phyloP scores from a whole-genome alignment of 2,888 invertebrate species.

The Dyspetes luteomarginatus region DNA sequence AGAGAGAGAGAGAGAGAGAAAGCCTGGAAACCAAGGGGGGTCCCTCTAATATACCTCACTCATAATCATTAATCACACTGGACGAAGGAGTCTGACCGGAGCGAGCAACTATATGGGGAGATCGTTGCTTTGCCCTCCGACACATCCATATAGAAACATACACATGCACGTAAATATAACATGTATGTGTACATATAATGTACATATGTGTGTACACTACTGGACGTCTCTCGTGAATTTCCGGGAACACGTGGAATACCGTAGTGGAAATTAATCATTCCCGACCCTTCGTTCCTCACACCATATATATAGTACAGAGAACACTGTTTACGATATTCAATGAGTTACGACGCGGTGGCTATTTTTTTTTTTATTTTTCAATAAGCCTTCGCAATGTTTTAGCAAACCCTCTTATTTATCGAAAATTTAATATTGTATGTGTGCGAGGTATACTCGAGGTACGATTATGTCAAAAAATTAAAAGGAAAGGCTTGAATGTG shows the following conservation, averaged over 20 bases:
- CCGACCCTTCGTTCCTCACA: slow-evolving; percentile 35
- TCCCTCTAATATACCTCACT: slow-evolving; percentile 80
- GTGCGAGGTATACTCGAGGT: too few species aligned
- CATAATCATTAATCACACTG: slow-evolving; percentile 82
- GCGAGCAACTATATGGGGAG: slow-evolving; percentile 56
- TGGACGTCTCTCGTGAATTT: slow-evolving; percentile 64
- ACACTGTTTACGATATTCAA: slow-evolving; percentile 53
- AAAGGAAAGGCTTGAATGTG: too few species aligned
- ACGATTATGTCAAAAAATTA: too few species aligned
- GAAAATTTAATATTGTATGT: not conserved
- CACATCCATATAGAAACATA: slow-evolving; percentile 39
- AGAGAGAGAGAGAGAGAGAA: slow-evolving; percentile 21
- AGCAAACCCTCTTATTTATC: not conserved
- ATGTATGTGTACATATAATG: too few species aligned
- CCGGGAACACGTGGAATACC: slow-evolving; percentile 64
- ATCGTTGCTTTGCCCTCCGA: slow-evolving; percentile 51
- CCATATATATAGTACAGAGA: not conserved
- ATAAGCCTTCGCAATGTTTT: not conserved
- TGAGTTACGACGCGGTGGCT: slow-evolving; percentile 27
- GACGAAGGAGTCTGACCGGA: slow-evolving; percentile 70
- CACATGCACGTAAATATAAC: slow-evolving; percentile 33
- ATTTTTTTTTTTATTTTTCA: slow-evolving; percentile 25
- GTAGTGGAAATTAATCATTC: slow-evolving; percentile 64
- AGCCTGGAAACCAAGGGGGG: slow-evolving; percentile 71
- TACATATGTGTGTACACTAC: slow-evolving; percentile 39